Percentiles rank a stretch among this genome's conserved stretches.
phyloP scores from a whole-genome alignment of 2,888 invertebrate genomes.

The Hemithea aestivaria region DNA sequence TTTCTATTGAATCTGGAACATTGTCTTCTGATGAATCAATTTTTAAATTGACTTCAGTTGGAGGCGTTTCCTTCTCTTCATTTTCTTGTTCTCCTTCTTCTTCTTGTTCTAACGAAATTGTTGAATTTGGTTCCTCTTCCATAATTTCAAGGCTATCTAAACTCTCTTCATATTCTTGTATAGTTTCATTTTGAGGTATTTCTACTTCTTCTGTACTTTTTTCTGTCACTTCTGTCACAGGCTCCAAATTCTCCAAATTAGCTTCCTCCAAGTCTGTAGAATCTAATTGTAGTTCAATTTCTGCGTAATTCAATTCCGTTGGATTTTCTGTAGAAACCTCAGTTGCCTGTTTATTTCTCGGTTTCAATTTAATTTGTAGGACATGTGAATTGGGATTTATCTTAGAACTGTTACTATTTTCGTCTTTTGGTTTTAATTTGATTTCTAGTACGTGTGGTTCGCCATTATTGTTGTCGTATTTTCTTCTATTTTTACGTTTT shows the following conservation, averaged over 20 bases:
- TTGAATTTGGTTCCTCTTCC: no score
- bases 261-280: no score
- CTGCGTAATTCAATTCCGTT: no score
- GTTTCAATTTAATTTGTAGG: conserved; percentile 16
- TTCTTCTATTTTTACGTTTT: conserved; percentile 20
- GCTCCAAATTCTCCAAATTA: no score
- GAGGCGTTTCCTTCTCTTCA: conserved; percentile 10
- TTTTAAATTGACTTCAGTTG: conserved; percentile 9
- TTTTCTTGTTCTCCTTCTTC: neutral
- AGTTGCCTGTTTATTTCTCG: conserved; percentile 19
- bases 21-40: no score
- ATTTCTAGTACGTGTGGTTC: conserved; percentile 10
- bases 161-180: no score
- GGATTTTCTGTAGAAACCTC: neutral
- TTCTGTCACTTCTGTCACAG: conserved; percentile 8
- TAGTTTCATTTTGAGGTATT: neutral
- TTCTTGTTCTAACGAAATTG: no score
- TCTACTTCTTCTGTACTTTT: conserved; percentile 22
- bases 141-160: no score
- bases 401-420: conserved; percentile 3
- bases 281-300: no score
- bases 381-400: conserved; percentile 5
- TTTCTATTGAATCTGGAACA: no score
- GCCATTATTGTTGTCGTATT: conserved; percentile 4
- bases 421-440: conserved; percentile 15